These are phyloP conservation scores for Chrysogorgia sp. DNA, from an alignment of 92 coral and sea anemone genomes.

Conservation along the genomic window DNA sequence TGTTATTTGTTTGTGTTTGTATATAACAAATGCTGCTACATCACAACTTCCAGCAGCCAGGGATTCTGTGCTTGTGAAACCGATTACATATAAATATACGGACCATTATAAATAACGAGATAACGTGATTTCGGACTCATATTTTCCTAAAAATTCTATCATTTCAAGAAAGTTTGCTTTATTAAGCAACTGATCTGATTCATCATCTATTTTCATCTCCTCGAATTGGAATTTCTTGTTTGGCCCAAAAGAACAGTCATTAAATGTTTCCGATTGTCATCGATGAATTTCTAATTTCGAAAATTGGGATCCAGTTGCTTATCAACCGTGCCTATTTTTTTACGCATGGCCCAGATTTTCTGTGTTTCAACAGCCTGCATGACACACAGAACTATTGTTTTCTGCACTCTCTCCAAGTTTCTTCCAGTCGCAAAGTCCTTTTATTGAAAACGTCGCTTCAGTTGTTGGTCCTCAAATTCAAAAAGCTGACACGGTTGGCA, in stretches of 20 bases:
- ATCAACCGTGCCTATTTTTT: slow-evolving; percentile 18
- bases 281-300: not conserved
- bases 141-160: not conserved
- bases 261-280: not conserved
- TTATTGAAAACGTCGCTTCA: not conserved
- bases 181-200: not conserved
- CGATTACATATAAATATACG: too few relatives aligned
- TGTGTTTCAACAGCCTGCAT: slow-evolving; percentile 21
- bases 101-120: too few relatives aligned
- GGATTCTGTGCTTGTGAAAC: too few relatives aligned
- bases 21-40: too few relatives aligned
- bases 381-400: slow-evolving; percentile 3
- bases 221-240: not conserved
- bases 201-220: not conserved
- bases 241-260: not conserved
- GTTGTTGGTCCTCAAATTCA: not conserved
- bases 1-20: too few relatives aligned
- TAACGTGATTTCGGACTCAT: too few relatives aligned
- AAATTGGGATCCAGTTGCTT: slow-evolving; percentile 12
- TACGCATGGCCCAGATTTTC: slow-evolving; percentile 8
- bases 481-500: slow-evolving; percentile 32
- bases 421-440: not conserved
- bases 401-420: not conserved
- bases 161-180: not conserved
- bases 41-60: too few relatives aligned